Conservation (phyloP, 1,140 invertebrate species). For the Daktulosphaira vitifoliae region DNA sequence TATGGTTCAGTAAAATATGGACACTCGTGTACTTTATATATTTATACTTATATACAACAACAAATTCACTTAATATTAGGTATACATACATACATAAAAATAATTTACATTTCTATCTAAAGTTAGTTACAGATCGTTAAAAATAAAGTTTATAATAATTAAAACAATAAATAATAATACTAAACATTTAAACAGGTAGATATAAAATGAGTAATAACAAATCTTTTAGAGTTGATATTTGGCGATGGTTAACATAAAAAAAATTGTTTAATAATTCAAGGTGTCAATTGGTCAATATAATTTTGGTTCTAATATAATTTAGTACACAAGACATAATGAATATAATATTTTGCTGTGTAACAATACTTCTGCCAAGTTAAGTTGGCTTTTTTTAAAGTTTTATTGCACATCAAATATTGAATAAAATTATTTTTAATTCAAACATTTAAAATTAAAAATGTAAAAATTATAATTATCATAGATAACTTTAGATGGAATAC, state of each 20-base stretch:
- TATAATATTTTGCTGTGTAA: too few species aligned
- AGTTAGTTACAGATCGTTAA: slow-evolving; percentile 19
- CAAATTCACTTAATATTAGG: slow-evolving; percentile 2
- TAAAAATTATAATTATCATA: too few species aligned
- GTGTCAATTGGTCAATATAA: too few species aligned
- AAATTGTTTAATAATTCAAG: not conserved
- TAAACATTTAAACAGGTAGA: slow-evolving; percentile 3
- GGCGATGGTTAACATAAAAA: not conserved
- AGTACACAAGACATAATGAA: too few species aligned
- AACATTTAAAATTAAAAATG: too few species aligned
- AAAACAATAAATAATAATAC: slow-evolving; percentile 7
- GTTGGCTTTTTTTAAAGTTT: too few species aligned
- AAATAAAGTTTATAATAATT: slow-evolving; percentile 13
- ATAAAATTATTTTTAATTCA: too few species aligned
- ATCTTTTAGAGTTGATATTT: not conserved
- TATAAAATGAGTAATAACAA: not conserved
- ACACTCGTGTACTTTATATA: not conserved
- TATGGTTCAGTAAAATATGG: not conserved
- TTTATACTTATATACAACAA: slow-evolving; percentile 23
- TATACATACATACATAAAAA: slow-evolving; percentile 14
- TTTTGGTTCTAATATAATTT: too few species aligned
- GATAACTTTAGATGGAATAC: too few species aligned
- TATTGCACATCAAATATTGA: too few species aligned
- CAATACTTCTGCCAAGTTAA: too few species aligned
- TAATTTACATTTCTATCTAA: slow-evolving; percentile 18